Base-by-base conservation (phyloP, 2,888 invertebrate genomes). In the Prosopocoilus inquinatus region DNA sequence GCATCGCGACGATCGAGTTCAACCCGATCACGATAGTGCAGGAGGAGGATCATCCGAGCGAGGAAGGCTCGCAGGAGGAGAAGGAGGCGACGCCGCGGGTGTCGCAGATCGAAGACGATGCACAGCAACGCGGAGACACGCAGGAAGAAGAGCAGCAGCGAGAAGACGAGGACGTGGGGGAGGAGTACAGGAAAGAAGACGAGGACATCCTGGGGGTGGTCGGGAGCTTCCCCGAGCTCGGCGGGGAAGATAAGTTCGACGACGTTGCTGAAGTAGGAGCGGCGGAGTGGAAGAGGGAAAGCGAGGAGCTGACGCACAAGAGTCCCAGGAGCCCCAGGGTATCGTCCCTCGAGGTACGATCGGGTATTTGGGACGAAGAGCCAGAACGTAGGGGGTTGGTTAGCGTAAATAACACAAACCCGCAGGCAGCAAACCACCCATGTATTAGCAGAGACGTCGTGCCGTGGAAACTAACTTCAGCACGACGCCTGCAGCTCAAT, bases 141-240 rank as follows among this genome's bases (percentile, higher is more conserved):
- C 57, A 55, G 9, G 55, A 55, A 50, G 20, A 50, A 8, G 32
- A 53, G 52, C 57, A 58, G 20, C 58, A 59, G 39, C 49, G 15
- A 11, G 52, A 53, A 9, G 35, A 36, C 15, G 51, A 44, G 11
- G 36, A 11, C 9, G 44, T 35, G n/a, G 53, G 62, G 44, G 47
- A 49, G 53, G 52, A 38, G 51, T 53, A 59, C 36, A 55, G 51
- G 44, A 63, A 67, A 47, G 65, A 65, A 53, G 67, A 64, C 3
- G 55, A 59, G 20, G 63, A 58, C 2, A 50, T 61, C 7, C 13
- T 38, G 39, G 28, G 33, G 32, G 16, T 50, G 15, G 50, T 11
- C 2, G 55, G 49, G n/a, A n/a, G n/a, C n/a, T n/a, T n/a, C n/a
- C 15, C 20, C 7, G 39, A 47, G 46, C 32, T 12, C 9, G 28